phyloP scores from a whole-genome alignment of 2,797 vertebrate species.

The Neosalanx taihuensis region DNA sequence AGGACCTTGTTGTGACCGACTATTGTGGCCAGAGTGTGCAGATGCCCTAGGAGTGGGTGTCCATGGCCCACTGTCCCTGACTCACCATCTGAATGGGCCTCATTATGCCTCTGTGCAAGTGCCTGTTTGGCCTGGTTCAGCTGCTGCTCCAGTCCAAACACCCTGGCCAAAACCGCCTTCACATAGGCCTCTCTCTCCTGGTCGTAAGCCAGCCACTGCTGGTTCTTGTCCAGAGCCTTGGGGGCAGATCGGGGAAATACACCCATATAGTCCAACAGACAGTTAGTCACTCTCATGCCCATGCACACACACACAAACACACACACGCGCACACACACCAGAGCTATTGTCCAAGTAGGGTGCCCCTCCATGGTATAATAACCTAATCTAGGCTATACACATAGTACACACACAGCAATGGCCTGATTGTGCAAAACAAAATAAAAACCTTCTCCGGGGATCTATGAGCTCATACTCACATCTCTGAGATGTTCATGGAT shows the following conservation, averaged over 20 bases:
- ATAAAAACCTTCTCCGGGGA: not conserved
- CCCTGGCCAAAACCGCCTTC: constrained; percentile 74
- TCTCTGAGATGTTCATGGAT: constrained; percentile 75
- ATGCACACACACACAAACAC: constrained; percentile 1
- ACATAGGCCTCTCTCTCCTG: constrained; percentile 85
- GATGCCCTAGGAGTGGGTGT: constrained; percentile 41
- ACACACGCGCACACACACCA: not conserved
- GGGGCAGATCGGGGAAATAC: constrained; percentile 26
- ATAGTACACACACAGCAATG: not conserved
- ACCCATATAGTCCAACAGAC: constrained; percentile 27
- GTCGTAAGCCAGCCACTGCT: constrained; percentile 87
- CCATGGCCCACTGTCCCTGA: constrained; percentile 45
- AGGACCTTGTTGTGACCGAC: constrained; percentile 51
- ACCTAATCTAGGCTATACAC: not conserved
- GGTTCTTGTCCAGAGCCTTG: constrained; percentile 87
- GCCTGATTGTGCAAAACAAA: not conserved
- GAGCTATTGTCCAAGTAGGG: not conserved
- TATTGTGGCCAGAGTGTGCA: constrained; percentile 31
- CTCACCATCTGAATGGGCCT: constrained; percentile 77
- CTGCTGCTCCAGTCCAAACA: constrained; percentile 80
- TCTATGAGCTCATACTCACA: constrained; percentile 66
- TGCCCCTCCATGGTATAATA: not conserved
- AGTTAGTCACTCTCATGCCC: not conserved
- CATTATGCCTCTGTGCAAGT: constrained; percentile 65
- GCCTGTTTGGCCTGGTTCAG: constrained; percentile 57